A percentile compares a stretch with the other conserved stretches of the same genome.
phyloP scores from a whole-genome alignment of 2,113 vertebrate genomes.

The Hippocampus mohnikei region DNA sequence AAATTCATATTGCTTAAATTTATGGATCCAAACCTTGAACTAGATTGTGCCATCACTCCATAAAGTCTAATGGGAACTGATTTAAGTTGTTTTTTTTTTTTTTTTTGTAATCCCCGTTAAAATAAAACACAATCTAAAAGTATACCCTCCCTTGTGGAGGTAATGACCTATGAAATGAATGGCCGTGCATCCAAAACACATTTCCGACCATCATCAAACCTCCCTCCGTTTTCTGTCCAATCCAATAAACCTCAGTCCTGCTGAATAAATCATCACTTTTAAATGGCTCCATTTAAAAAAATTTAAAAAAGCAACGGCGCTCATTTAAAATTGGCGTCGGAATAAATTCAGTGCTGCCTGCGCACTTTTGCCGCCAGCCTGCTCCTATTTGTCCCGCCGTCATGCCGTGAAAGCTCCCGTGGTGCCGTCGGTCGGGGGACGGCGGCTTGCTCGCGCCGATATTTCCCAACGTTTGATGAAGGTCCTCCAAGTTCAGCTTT shows the following conservation, averaged over 20 bases:
- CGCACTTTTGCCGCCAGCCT: conserved; percentile 15
- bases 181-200: conserved; percentile 8
- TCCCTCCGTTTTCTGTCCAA: not conserved
- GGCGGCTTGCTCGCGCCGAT: not conserved
- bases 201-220: conserved; percentile 2
- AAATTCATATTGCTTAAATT: not conserved
- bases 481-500: conserved; percentile 5
- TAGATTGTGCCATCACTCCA: not conserved
- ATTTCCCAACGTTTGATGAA: conserved; percentile 15
- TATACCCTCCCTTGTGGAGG: not conserved
- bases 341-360: conserved; percentile 25
- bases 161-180: conserved; percentile 19
- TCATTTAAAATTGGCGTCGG: conserved; percentile 16
- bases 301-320: not conserved
- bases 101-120: not conserved
- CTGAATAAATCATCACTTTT: conserved; percentile 31
- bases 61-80: not conserved
- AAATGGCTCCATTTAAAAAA: conserved; percentile 29
- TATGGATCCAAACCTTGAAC: not conserved
- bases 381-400: conserved; percentile 13
- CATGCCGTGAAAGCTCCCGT: conserved; percentile 13
- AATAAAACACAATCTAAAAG: not conserved
- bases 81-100: not conserved
- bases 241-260: conserved; percentile 5
- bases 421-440: conserved; percentile 1